Conservation (phyloP, 2,888 invertebrate species). For the Linyphia triangularis region DNA sequence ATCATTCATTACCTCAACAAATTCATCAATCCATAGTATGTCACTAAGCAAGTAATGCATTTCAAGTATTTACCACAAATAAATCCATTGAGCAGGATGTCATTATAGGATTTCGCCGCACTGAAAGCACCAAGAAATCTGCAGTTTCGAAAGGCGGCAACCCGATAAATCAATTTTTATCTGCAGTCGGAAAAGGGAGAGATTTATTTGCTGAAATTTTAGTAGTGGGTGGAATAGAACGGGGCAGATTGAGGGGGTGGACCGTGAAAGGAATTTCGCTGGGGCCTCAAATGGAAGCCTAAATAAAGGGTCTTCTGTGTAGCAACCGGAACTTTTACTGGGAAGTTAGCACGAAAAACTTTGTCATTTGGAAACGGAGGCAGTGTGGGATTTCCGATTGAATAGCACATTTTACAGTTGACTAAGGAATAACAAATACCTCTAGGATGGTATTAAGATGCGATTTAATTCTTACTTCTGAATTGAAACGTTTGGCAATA, state of each 20-base stretch:
- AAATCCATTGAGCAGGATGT: neutral
- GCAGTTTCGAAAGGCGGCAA: neutral
- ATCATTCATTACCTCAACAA: neutral
- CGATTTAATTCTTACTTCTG: too few relatives aligned
- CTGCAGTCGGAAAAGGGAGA: neutral
- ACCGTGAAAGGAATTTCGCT: neutral
- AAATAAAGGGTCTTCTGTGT: neutral
- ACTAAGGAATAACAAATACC: too few relatives aligned
- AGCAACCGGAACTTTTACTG: neutral
- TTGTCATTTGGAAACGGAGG: too few relatives aligned
- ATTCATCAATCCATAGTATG: neutral
- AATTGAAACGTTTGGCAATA: too few relatives aligned
- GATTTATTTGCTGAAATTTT: neutral
- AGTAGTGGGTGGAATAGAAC: neutral
- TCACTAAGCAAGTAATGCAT: neutral
- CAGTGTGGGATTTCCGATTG: too few relatives aligned
- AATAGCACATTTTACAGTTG: too few relatives aligned
- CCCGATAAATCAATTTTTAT: neutral
- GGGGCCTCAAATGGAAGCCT: neutral
- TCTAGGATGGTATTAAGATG: too few relatives aligned
- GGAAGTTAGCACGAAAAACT: too few relatives aligned
- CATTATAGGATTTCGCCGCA: neutral
- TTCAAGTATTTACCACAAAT: neutral
- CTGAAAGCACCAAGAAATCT: neutral
- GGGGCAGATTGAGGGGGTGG: too few relatives aligned